Evolutionary conservation across 2,113 vertebrate species (phyloP), one percentile per base, ranked within the genome.

Genomic region (Rhizomys pruinosus): DNA sequence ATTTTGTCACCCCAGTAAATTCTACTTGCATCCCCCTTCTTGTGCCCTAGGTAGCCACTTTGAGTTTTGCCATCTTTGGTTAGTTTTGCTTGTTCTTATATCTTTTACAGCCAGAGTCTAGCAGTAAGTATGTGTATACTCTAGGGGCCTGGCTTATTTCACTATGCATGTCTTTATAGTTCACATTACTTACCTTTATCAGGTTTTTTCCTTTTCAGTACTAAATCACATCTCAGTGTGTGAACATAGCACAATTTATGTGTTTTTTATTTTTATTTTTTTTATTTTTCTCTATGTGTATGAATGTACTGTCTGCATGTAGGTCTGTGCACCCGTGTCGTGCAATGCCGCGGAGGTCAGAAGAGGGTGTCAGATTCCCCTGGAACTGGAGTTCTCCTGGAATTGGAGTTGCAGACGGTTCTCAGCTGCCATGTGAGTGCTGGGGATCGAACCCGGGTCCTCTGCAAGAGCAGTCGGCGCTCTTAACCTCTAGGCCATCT

Each of bases 1-100:
- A 84, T 84, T 84, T 92, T 94, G 68, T n/a, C n/a, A n/a, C 90
- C 59, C 19, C 22, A 59, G 39, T 90, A 29, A 71, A 74, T 92
- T 87, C 77, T 6, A n/a, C 47, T 7, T 94, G 17, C n/a, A 27
- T 25, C 17, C 19, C 17, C 52, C 5, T 76, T 63, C 34, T 73
- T 8, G 37, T 44, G 20, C 42, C 25, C 39, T 64, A n/a, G 68
- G 42, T 79, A 89, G 29, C 20, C 23, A 88, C 37, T 94, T 90
- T 82, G 47, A 57, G 86, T 87, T 72, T n/a, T 92, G 16, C 85
- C 34, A 68, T 78, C 34, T 73, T 84, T 81, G 37, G 84, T 78
- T 87, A 90, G 10, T 84, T 74, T 86, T 89, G n/a, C 69, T 68
- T 86, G 29, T 82, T 77, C n/a, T 79, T 94, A 68, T 47, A 61